Conservation (phyloP, 1,140 invertebrate species). For the Oryzaephilus surinamensis region DNA sequence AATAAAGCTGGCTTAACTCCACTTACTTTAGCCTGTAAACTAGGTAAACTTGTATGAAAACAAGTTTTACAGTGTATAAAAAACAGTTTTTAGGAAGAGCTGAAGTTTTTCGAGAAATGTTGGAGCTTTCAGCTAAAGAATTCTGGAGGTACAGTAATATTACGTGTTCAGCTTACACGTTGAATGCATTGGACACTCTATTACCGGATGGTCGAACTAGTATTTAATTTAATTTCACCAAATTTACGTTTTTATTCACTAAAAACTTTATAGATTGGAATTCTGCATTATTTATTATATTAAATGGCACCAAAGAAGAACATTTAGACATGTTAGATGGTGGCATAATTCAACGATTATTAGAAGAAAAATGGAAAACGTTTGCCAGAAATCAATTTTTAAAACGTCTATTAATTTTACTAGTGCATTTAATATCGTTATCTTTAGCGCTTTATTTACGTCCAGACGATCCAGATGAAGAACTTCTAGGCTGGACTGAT, state of each 20-base stretch:
- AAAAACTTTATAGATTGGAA: conserved; percentile 95
- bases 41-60: conserved; percentile 40
- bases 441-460: conserved; percentile 84
- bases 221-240: conserved; percentile 44
- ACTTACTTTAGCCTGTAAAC: conserved; percentile 87
- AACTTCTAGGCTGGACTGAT: conserved; percentile 44
- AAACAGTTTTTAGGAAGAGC: too few species aligned
- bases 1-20: conserved; percentile 90
- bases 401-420: conserved; percentile 75
- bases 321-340: conserved; percentile 98
- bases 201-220: conserved; percentile 88
- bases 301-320: conserved; percentile 93
- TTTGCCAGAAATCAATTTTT: conserved; percentile 91
- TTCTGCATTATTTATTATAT: conserved; percentile 94
- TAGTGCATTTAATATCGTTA: conserved; percentile 77
- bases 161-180: conserved; percentile 94
- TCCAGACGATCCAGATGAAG: conserved; percentile 49
- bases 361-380: conserved; percentile 99
- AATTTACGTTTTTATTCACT: too few species aligned
- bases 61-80: not conserved
- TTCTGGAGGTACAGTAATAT: conserved; percentile 99
- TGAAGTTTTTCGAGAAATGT: conserved; percentile 94
- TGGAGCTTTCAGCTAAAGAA: conserved; percentile 89
- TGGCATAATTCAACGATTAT: conserved; percentile 90
- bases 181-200: conserved; percentile 93